Evolutionary conservation across 2,113 vertebrate genomes (phyloP).

Genomic region (Micromys minutus): DNA sequence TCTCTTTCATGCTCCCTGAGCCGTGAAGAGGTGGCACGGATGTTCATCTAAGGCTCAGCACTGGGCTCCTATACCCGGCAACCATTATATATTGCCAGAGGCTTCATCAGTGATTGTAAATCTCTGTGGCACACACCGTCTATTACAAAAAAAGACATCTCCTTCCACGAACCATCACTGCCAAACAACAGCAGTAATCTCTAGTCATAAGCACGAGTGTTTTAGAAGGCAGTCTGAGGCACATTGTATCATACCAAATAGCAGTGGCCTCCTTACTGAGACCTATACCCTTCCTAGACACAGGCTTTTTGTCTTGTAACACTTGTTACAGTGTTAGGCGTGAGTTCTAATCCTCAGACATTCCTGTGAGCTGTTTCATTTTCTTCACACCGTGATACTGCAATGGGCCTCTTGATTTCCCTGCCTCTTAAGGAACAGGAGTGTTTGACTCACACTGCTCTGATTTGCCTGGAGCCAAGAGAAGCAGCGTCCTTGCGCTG

Average conservation of each 20-base stretch:
- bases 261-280: not conserved
- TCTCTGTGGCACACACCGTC: not conserved
- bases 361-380: too few species aligned
- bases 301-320: too few species aligned
- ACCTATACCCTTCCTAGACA: not conserved
- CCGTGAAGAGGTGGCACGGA: not conserved
- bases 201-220: not conserved
- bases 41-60: not conserved
- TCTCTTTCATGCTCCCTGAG: not conserved
- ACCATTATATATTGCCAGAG: not conserved
- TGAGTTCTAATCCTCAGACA: not conserved
- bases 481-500: too few species aligned
- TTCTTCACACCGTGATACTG: not conserved
- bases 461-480: not conserved
- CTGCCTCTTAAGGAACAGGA: not conserved
- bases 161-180: not conserved
- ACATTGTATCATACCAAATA: not conserved
- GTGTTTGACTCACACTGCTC: not conserved
- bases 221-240: not conserved
- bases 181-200: not conserved
- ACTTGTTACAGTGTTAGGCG: not conserved
- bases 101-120: not conserved
- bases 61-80: not conserved
- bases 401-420: not conserved
- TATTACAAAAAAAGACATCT: not conserved